Conservation (phyloP, 2,113 vertebrate species). For the Meriones unguiculatus region DNA sequence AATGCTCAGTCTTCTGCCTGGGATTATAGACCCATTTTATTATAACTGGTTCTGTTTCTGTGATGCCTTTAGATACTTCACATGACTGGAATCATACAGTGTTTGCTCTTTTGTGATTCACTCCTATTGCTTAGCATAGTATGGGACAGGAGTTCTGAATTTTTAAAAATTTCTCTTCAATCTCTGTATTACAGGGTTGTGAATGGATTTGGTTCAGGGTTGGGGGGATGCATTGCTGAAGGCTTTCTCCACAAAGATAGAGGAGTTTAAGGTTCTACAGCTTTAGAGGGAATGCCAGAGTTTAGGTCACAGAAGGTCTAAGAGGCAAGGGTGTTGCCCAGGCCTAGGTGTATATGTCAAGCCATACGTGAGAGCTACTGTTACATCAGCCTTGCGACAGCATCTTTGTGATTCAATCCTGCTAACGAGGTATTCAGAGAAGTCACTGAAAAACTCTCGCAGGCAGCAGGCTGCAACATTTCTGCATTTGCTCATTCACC, state of each 20-base stretch:
- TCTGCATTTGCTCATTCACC: background rate
- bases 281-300: background rate
- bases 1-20: background rate
- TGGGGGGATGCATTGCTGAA: background rate
- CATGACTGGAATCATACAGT: background rate
- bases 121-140: background rate
- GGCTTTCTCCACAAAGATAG: background rate
- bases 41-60: background rate
- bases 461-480: background rate
- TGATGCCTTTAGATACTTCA: background rate
- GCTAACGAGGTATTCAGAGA: background rate
- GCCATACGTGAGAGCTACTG: background rate
- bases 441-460: constrained; percentile 15
- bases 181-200: background rate
- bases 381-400: background rate
- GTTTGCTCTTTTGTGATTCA: background rate
- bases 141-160: background rate
- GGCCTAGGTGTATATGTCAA: background rate
- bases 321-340: background rate
- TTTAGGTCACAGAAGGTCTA: background rate
- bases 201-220: background rate
- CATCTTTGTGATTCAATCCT: background rate
- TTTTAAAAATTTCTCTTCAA: background rate
- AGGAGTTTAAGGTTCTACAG: background rate
- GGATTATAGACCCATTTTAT: background rate